phyloP scores from a whole-genome alignment of 2,888 invertebrate genomes.

The Penaeus monodon region DNA sequence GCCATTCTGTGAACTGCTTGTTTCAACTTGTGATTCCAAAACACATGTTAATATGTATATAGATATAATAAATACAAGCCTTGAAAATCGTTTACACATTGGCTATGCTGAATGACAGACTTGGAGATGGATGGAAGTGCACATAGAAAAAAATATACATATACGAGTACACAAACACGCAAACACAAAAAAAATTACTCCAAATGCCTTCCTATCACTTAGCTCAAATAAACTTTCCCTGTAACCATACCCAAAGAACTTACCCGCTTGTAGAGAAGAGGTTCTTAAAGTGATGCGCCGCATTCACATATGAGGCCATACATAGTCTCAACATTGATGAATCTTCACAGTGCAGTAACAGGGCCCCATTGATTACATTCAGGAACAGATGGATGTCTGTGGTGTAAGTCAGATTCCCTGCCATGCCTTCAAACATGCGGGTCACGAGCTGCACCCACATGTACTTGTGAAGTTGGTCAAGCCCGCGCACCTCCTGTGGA shows the following conservation, averaged over 20 bases:
- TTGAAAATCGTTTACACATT: too few relatives aligned
- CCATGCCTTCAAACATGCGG: conserved; percentile 98
- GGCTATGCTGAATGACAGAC: too few relatives aligned
- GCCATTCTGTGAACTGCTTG: too few relatives aligned
- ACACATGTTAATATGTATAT: too few relatives aligned
- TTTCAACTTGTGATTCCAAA: too few relatives aligned
- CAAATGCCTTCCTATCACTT: not conserved
- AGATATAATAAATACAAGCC: too few relatives aligned
- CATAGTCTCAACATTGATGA: conserved; percentile 92
- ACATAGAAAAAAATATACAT: too few relatives aligned
- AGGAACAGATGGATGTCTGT: conserved; percentile 97
- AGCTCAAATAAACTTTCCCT: not conserved
- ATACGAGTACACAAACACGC: too few relatives aligned
- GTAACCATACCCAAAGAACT: conserved; percentile 66
- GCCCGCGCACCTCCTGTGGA: conserved; percentile 82
- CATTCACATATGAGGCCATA: conserved; percentile 97
- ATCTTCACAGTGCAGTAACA: conserved; percentile 97
- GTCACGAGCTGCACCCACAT: conserved; percentile 98
- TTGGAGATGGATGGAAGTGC: too few relatives aligned
- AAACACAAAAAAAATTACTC: not conserved
- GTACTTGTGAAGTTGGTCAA: conserved; percentile 97
- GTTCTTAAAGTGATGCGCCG: conserved; percentile 97
- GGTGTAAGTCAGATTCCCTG: conserved; percentile 95
- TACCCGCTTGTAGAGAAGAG: conserved; percentile 97
- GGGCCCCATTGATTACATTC: conserved; percentile 95